Conservation (phyloP, 1,140 invertebrate genomes). For the Eumeta japonica region DNA sequence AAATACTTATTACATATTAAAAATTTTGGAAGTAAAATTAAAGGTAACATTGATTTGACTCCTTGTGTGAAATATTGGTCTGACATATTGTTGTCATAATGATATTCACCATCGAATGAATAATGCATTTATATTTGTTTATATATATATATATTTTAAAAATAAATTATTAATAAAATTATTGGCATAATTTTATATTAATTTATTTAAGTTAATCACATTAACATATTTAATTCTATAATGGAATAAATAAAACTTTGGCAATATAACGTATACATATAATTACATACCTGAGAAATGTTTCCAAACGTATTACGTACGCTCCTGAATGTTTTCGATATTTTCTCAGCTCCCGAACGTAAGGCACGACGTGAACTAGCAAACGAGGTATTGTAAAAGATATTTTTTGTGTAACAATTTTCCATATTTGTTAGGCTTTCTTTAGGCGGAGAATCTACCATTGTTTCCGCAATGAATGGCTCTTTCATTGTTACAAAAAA, state of each 20-base stretch:
- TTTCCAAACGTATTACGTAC: constrained; percentile 47
- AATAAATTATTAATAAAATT: too few species aligned
- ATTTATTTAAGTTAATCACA: neutral
- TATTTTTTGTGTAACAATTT: constrained; percentile 44
- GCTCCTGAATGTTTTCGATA: constrained; percentile 42
- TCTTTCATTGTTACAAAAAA: constrained; percentile 36
- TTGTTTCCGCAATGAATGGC: constrained; percentile 38
- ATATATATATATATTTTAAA: too few species aligned
- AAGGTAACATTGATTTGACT: too few species aligned
- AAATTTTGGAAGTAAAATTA: too few species aligned
- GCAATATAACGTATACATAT: neutral
- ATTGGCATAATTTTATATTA: too few species aligned
- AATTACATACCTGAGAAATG: constrained; percentile 35
- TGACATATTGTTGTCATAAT: too few species aligned
- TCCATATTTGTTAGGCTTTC: constrained; percentile 42
- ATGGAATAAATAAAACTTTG: neutral
- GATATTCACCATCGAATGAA: too few species aligned
- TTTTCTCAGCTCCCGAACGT: constrained; percentile 46
- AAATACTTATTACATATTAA: too few species aligned
- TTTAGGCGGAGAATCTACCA: constrained; percentile 40
- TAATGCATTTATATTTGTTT: too few species aligned
- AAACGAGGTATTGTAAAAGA: constrained; percentile 43
- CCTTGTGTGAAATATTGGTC: too few species aligned
- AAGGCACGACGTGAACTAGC: constrained; percentile 47
- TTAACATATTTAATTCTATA: neutral